Base-by-base conservation (phyloP, 2,113 vertebrate genomes). In the Triplophysa tibetana region DNA sequence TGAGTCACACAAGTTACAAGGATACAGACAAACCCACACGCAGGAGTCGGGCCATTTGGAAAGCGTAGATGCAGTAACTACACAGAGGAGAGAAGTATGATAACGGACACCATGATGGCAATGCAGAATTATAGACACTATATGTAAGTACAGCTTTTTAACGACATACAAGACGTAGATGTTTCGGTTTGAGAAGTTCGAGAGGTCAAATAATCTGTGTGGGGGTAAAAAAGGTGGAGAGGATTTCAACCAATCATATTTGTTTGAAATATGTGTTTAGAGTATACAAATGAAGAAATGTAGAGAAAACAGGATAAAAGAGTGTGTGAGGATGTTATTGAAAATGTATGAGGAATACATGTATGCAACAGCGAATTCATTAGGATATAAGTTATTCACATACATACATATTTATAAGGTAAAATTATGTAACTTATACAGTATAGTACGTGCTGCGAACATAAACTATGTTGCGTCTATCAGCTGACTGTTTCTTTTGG, bases 81-180 rank as follows among this genome's bases (percentile, higher is more conserved):
- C 58, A 88, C 81, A 86, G 80, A 87, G 67, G 24, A 82, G 77
- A 85, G 81, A 67, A 86, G 84, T 82, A 90, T 88, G 83, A 77
- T 81, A 84, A 85, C 79, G 83, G 79, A 85, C 85, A 74, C 62
- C 82, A 83, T 83, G 85, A 87, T 58, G 72, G 79, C 84, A 82
- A 88, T 83, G 88, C 85, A 86, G 78, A 64, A 69, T 68, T 75
- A 82, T 54, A 70, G 74, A 70, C 58, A 85, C 62, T 75, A 41
- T 33, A 90, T 83, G 91, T 91, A 88, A 91, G 92, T 91, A 78
- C 33, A 14, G 17, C 43, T 4, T 33, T 78, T 80, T 65, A 6
- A 17, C 41, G 19, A 50, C n/a, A 8, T 26, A 7, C 33, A 38
- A 45, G 43, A 45, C 11, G 8, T 45, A 45, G 38, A 38, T 64